phyloP scores from a whole-genome alignment of 2,888 invertebrate species.

The Machimus rusticus region DNA sequence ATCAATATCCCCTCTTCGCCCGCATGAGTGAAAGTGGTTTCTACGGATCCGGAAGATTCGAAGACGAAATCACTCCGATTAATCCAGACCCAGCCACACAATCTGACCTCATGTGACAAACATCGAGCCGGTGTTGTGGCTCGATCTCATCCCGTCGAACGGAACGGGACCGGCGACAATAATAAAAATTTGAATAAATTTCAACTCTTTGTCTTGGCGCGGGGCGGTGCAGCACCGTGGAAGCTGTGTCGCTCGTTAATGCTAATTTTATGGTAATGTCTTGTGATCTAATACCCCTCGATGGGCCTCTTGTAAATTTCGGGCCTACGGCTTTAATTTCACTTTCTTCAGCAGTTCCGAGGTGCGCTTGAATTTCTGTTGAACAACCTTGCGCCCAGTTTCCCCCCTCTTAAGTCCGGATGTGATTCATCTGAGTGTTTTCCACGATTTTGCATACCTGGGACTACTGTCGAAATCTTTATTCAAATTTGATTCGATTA shows the following conservation, averaged over 20 bases:
- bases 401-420: not conserved
- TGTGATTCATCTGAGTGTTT: constrained; percentile 10
- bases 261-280: constrained; percentile 23
- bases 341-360: not conserved
- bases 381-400: not conserved
- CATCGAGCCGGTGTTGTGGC: not conserved
- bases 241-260: constrained; percentile 20
- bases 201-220: not conserved
- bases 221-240: not conserved
- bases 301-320: not conserved
- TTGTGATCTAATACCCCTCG: constrained; percentile 17
- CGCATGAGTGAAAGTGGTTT: constrained; percentile 12
- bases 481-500: not conserved
- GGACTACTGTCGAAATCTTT: constrained; percentile 12
- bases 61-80: not conserved
- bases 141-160: not conserved
- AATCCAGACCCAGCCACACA: not conserved
- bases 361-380: not conserved
- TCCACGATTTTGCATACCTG: not conserved
- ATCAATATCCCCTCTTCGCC: not conserved
- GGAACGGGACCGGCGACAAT: not conserved
- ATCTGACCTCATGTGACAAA: not conserved
- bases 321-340: constrained; percentile 18
- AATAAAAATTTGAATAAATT: constrained; percentile 17
- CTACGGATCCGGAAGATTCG: not conserved